Percentiles rank a stretch among this genome's conserved stretches.
phyloP scores from a whole-genome alignment of 2,113 vertebrate species.

The Indri indri region DNA sequence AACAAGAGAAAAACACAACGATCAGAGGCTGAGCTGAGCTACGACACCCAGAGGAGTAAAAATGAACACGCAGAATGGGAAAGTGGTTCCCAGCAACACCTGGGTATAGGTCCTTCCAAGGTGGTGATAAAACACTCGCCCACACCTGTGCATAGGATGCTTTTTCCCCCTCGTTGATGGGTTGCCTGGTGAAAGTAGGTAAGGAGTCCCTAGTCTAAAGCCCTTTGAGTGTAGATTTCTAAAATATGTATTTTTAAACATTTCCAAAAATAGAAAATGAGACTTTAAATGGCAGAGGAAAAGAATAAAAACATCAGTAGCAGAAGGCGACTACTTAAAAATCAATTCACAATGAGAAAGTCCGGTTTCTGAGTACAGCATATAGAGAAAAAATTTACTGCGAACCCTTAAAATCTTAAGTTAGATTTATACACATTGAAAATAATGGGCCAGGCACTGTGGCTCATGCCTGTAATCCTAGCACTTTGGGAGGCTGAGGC shows the following conservation, averaged over 20 bases:
- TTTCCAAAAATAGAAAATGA: conserved; percentile 4
- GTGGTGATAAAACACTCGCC: fast-evolving
- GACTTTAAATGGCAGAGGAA: neutral
- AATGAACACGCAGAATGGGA: fast-evolving
- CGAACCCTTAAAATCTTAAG: neutral
- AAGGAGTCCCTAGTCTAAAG: neutral
- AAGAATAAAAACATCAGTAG: neutral
- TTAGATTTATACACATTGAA: fast-evolving
- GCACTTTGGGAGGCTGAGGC: too few relatives aligned
- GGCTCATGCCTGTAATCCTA: too few relatives aligned
- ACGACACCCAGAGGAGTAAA: fast-evolving
- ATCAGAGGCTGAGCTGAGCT: fast-evolving
- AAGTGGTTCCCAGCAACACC: neutral
- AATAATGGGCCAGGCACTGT: neutral
- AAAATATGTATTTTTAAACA: neutral
- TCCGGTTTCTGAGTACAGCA: neutral
- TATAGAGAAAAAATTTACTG: neutral
- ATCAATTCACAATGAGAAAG: neutral
- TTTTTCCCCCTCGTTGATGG: too few relatives aligned
- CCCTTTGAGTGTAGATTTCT: neutral
- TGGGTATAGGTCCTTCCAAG: neutral
- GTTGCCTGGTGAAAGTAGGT: neutral
- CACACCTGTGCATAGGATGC: too few relatives aligned
- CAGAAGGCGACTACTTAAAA: neutral
- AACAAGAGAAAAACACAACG: neutral